phyloP scores from a whole-genome alignment of 2,797 vertebrate species.

The Lepus oiostolus region DNA sequence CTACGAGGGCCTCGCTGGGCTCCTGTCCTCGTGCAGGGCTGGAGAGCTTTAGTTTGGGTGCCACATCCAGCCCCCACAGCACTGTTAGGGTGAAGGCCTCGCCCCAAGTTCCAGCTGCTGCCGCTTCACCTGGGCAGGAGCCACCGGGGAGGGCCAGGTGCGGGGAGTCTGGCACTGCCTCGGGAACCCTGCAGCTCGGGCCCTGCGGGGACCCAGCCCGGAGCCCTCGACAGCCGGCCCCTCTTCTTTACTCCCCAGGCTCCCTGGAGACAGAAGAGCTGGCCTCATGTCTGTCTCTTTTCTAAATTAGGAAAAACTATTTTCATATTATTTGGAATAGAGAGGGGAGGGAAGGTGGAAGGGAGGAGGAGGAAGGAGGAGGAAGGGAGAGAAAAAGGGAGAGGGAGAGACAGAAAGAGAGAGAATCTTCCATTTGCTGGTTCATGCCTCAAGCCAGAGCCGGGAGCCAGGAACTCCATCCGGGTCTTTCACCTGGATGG shows the following conservation, averaged over 20 bases:
- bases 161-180: not conserved
- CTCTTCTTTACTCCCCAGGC: not conserved
- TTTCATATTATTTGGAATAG: no score
- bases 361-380: no score
- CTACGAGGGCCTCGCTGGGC: not conserved
- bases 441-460: no score
- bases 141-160: fast-evolving
- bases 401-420: no score
- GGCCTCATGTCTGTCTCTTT: not conserved
- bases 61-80: no score
- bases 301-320: no score
- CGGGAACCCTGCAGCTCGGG: not conserved
- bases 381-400: no score
- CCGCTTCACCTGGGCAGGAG: not conserved
- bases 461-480: no score
- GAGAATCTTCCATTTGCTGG: no score
- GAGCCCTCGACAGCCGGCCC: not conserved
- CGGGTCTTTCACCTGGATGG: no score
- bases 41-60: not conserved
- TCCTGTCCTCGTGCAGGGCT: not conserved
- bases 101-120: not conserved
- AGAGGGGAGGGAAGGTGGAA: no score
- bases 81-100: not conserved
- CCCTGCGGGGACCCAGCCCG: no score
- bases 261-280: not conserved